These are phyloP conservation scores for Cydia pomonella DNA, from an alignment of 1,140 invertebrate species.

Conservation along the genomic window DNA sequence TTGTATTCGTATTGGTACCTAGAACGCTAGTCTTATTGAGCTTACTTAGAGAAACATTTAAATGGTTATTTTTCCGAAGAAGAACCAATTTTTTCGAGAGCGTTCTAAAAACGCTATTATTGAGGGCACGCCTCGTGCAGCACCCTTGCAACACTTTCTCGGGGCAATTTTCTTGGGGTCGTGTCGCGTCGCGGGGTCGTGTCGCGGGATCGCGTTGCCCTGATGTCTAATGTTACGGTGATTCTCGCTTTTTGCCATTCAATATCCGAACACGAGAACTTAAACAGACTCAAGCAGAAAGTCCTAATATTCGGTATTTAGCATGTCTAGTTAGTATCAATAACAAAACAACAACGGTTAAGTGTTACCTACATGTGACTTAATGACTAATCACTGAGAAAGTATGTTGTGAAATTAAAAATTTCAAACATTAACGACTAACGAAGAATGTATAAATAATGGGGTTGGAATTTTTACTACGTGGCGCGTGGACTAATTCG, in stretches of 20 bases:
- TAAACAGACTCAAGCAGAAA: background rate
- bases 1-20: no score
- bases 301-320: background rate
- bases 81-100: background rate
- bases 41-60: no score
- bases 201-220: background rate
- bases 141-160: conserved; percentile 12
- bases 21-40: no score
- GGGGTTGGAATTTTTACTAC: no score
- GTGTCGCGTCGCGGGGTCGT: background rate
- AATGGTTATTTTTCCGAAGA: background rate
- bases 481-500: no score
- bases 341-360: no score
- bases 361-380: no score
- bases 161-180: conserved; percentile 6
- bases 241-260: background rate
- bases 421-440: no score
- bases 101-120: background rate
- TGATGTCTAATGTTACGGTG: background rate
- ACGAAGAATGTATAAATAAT: no score
- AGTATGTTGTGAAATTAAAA: no score
- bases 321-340: no score
- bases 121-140: background rate
- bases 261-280: background rate
- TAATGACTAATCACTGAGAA: no score